A percentile compares a stretch with the other conserved stretches of the same genome.
These are phyloP conservation scores for Chondrosia reniformis DNA, from an alignment of 37 sponge, comb jelly and placozoan species.

Conservation along the genomic window DNA sequence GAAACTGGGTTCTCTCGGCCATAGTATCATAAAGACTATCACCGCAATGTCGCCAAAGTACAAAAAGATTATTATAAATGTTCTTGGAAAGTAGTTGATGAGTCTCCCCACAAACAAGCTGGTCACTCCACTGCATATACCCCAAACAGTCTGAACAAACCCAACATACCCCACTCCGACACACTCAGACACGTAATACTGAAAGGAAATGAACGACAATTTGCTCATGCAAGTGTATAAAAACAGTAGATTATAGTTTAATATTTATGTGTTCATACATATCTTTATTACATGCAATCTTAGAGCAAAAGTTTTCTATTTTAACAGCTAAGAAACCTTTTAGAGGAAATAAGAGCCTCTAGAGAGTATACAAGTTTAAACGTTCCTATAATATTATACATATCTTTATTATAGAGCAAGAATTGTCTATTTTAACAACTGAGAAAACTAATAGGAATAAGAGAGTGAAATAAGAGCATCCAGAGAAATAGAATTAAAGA, in stretches of 20 bases:
- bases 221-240: not conserved
- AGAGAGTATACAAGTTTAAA: too few relatives aligned
- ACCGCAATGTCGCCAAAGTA: not conserved
- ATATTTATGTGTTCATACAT: not conserved
- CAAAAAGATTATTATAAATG: conserved; percentile 1
- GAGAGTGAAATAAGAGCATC: too few relatives aligned
- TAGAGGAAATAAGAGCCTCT: too few relatives aligned
- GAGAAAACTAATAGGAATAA: too few relatives aligned
- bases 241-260: too few relatives aligned
- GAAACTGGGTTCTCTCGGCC: conserved; percentile 42
- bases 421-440: too few relatives aligned
- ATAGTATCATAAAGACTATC: conserved; percentile 35
- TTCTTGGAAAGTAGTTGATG: conserved; percentile 35
- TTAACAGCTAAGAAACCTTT: too few relatives aligned
- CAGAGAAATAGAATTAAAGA: not conserved
- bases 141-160: conserved; percentile 22
- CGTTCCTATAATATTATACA: too few relatives aligned
- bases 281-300: not conserved
- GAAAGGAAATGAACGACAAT: not conserved
- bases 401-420: too few relatives aligned
- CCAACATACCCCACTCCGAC: conserved; percentile 57
- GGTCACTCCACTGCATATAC: conserved; percentile 27
- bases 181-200: conserved; percentile 21
- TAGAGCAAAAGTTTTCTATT: too few relatives aligned
- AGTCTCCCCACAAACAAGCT: conserved; percentile 12